These are phyloP conservation scores for Harpagifer antarcticus DNA, from an alignment of 2,797 vertebrate genomes.

Conservation along the genomic window DNA sequence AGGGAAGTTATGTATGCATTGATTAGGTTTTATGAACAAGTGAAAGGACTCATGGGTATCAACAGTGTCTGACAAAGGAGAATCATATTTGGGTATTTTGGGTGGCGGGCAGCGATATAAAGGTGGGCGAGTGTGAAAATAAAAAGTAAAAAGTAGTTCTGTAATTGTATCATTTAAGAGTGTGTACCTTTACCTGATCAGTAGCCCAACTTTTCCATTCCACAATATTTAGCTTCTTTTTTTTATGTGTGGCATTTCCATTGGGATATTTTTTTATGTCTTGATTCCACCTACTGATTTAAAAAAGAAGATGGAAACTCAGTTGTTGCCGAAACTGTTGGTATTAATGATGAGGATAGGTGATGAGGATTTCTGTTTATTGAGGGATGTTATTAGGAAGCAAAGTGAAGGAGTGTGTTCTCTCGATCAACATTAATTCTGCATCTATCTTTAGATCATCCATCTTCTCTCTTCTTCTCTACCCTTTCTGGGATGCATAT, in stretches of 20 bases:
- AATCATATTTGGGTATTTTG: not conserved
- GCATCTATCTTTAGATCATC: conserved; percentile 11
- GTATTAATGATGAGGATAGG: conserved; percentile 9
- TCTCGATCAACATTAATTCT: conserved; percentile 29
- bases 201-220: not conserved
- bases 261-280: not conserved
- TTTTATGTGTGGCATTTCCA: not conserved
- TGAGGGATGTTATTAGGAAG: conserved; percentile 9
- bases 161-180: not conserved
- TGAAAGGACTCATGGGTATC: not conserved
- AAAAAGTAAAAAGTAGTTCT: not conserved
- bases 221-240: not conserved
- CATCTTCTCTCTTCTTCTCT: conserved; percentile 4
- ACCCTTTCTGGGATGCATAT: not conserved
- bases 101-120: not conserved
- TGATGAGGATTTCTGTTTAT: conserved; percentile 4
- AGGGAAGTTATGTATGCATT: too few relatives aligned
- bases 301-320: not conserved
- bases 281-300: not conserved
- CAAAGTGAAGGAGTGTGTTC: conserved; percentile 9
- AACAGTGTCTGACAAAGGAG: not conserved
- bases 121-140: conserved; percentile 7
- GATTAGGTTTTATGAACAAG: not conserved
- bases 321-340: conserved; percentile 13
- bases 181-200: not conserved